Conservation (phyloP, 2,113 vertebrate genomes). For the Xiphophorus maculatus region DNA sequence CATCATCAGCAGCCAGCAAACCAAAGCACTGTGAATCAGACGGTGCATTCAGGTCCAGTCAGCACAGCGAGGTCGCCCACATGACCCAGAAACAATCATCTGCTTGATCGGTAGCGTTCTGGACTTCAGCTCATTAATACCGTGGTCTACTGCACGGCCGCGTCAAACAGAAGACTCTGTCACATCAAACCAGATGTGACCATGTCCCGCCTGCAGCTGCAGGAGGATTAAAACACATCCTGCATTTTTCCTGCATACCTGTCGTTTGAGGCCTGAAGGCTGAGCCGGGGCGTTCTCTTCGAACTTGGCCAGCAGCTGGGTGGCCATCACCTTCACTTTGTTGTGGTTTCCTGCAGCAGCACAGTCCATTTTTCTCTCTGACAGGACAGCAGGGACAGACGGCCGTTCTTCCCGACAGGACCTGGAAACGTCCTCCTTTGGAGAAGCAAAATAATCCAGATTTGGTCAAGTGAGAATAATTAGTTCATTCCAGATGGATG, state of each 20-base stretch:
- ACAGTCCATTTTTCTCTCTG: constrained; percentile 84
- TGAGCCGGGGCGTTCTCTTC: constrained; percentile 91
- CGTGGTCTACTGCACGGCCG: constrained; percentile 23
- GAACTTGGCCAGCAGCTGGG: constrained; percentile 95
- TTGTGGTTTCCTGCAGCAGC: constrained; percentile 86
- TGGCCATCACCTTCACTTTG: constrained; percentile 98
- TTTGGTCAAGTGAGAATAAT: constrained; percentile 14
- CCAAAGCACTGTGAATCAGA: constrained; percentile 40
- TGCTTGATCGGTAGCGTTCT: constrained; percentile 45
- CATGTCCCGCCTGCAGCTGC: not conserved
- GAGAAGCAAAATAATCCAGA: not conserved
- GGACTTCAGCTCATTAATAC: constrained; percentile 52
- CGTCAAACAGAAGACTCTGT: constrained; percentile 23
- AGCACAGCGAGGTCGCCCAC: constrained; percentile 51
- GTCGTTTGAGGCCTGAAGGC: constrained; percentile 85
- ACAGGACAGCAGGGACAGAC: constrained; percentile 73
- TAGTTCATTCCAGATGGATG: constrained; percentile 7
- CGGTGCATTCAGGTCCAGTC: constrained; percentile 20
- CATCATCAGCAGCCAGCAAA: constrained; percentile 19
- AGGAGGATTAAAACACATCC: not conserved
- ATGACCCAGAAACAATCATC: constrained; percentile 52
- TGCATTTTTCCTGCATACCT: constrained; percentile 77
- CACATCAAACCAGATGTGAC: not conserved
- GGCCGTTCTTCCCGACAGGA: constrained; percentile 81
- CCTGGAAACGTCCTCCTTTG: constrained; percentile 86